Evolutionary conservation across 2,888 invertebrate species (phyloP), one percentile per base, ranked within the genome.

Genomic region (Neoascia interrupta): DNA sequence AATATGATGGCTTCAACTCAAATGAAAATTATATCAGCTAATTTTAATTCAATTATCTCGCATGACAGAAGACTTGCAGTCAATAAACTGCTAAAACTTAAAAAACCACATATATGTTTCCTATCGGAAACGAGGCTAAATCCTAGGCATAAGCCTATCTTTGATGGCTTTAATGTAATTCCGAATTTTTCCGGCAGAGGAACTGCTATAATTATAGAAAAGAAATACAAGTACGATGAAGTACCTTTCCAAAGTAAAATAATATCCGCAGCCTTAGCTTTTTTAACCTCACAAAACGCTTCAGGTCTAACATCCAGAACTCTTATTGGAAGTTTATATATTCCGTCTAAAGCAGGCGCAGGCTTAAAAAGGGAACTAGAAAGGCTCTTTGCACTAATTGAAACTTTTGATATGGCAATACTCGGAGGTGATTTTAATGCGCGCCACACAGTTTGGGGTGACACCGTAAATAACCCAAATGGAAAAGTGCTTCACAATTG

Each of bases 41-140:
- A 60, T 60, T 23, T 60, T 36, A n/a, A n/a, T n/a, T n/a, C n/a
- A n/a, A n/a, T n/a, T n/a, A n/a, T n/a, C n/a, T n/a, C n/a, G n/a
- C n/a, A 45, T 15, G 36, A 23, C 36, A 60, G 58, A 58, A 45
- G 43, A 49, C 13, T 47, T 4, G 15, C 34, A 15, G 34, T 45
- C n/a, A 1, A 15, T 4, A 41, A 56, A 3, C 5, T 41, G 15
- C 41, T 41, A n/a, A 41, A 56, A 31, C 28, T 15, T 23, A 13
- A 23, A 23, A 34, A 54, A 34, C 15, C 39, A 4, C 36, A 54
- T 16, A 41, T 58, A 3, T 58, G 58, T 45, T 60, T 60, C 10
- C 1, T 49, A 2, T 37, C 37, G 3, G 43, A 58, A 45, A 58
- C 58, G 1, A 19, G 56, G 11, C 5, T 51, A 19, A 19, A 5